Percentiles rank a stretch among this genome's conserved stretches.
Evolutionary conservation across 2,888 invertebrate species (phyloP).

Genomic region (Litoditis marina): DNA sequence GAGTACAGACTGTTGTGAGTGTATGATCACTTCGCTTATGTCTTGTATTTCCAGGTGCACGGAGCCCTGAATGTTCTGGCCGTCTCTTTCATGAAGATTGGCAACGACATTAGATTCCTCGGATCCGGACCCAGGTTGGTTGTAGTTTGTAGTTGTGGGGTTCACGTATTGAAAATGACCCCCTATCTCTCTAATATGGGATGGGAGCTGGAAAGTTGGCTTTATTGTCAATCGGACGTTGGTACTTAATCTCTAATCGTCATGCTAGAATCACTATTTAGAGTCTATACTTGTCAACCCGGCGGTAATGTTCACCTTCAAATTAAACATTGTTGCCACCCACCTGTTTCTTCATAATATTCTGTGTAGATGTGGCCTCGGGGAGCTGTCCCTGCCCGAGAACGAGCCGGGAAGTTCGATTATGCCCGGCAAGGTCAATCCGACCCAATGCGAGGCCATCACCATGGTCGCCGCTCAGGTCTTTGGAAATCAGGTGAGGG

Average conservation of each 20-base stretch:
- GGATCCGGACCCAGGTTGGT: slow-evolving; percentile 82
- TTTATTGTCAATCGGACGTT: too few relatives aligned
- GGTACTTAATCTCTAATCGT: too few relatives aligned
- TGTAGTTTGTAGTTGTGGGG: not conserved
- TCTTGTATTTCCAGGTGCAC: slow-evolving; percentile 85
- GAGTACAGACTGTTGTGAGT: too few relatives aligned
- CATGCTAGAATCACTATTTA: too few relatives aligned
- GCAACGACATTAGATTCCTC: slow-evolving; percentile 82
- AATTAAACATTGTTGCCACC: too few relatives aligned
- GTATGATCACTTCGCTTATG: too few relatives aligned
- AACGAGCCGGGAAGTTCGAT: slow-evolving; percentile 99
- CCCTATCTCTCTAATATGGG: too few relatives aligned
- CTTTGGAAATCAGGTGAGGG: slow-evolving; percentile 82
- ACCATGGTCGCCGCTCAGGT: slow-evolving; percentile 89
- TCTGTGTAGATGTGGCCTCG: slow-evolving; percentile 75
- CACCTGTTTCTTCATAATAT: not conserved
- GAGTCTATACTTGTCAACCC: too few relatives aligned
- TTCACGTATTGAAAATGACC: too few relatives aligned
- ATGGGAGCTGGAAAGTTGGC: too few relatives aligned
- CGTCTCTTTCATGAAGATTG: slow-evolving; percentile 82
- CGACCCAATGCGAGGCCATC: slow-evolving; percentile 94
- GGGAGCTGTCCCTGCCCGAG: slow-evolving; percentile 87
- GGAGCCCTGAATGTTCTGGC: slow-evolving; percentile 89
- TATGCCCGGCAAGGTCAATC: slow-evolving; percentile 88
- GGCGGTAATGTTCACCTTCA: too few relatives aligned